These are phyloP conservation scores for Peromyscus leucopus DNA, from an alignment of 2,113 vertebrate genomes.

Conservation along the genomic window DNA sequence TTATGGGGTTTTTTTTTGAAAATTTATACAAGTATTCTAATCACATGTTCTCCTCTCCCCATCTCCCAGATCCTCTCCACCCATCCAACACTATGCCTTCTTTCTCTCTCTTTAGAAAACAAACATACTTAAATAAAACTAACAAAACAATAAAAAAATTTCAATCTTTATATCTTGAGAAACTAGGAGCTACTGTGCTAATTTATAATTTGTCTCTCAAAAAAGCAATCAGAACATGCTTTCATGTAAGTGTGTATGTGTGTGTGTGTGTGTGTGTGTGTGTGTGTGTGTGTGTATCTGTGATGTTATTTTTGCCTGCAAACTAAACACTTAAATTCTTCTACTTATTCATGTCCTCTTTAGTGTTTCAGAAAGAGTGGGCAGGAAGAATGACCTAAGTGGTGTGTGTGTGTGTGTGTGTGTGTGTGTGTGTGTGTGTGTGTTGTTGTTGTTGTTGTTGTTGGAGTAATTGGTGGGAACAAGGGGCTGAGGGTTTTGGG, in stretches of 20 bases:
- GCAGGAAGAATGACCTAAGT: neutral
- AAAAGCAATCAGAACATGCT: neutral
- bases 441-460: no score
- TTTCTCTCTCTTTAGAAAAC: neutral
- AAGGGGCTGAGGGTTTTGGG: neutral
- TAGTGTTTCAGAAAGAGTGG: neutral
- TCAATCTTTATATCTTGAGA: neutral
- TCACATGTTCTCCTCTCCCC: no score
- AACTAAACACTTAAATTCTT: neutral
- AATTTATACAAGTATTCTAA: no score
- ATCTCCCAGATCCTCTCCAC: no score
- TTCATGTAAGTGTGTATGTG: neutral
- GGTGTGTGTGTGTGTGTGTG: no score
- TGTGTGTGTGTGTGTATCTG: neutral
- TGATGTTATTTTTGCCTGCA: neutral
- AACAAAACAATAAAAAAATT: neutral
- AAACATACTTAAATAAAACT: no score
- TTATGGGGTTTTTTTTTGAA: no score
- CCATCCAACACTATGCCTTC: neutral
- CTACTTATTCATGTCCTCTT: neutral
- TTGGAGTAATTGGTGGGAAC: neutral
- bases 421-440: neutral
- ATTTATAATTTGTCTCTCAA: slow-evolving; percentile 17
- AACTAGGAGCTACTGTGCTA: neutral
- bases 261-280: neutral